Percentiles rank a stretch among this genome's conserved stretches.
Evolutionary conservation across 2,113 vertebrate species (phyloP).

Genomic region (Orycteropus afer): DNA sequence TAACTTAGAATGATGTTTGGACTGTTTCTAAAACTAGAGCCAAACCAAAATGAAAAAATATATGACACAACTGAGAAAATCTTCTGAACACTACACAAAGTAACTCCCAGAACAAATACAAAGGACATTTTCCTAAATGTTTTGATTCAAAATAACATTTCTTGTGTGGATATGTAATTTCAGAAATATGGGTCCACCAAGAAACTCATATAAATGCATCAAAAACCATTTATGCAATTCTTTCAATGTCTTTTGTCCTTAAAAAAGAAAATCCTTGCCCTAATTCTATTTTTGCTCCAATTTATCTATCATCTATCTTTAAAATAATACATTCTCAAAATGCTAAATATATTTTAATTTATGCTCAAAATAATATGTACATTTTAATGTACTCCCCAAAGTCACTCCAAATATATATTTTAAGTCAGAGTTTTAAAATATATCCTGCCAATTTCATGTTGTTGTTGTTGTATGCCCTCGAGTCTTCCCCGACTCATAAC

Average conservation of each 20-base stretch:
- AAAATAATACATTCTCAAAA: not conserved
- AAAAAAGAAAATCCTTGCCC: not conserved
- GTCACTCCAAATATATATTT: not conserved
- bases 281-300: not conserved
- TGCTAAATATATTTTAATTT: not conserved
- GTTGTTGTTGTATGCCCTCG: too few species aligned
- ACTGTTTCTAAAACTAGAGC: not conserved
- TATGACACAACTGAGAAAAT: not conserved
- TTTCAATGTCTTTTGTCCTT: not conserved
- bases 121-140: not conserved
- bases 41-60: not conserved
- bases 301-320: not conserved
- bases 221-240: not conserved
- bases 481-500: too few species aligned
- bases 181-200: not conserved
- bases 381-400: not conserved
- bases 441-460: too few species aligned
- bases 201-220: not conserved
- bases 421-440: not conserved
- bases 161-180: not conserved
- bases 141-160: not conserved
- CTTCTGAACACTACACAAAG: not conserved
- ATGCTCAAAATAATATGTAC: not conserved
- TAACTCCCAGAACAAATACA: not conserved
- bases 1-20: not conserved